Evolutionary conservation across 2,888 invertebrate species (phyloP).

Genomic region (Brassicogethes aeneus): DNA sequence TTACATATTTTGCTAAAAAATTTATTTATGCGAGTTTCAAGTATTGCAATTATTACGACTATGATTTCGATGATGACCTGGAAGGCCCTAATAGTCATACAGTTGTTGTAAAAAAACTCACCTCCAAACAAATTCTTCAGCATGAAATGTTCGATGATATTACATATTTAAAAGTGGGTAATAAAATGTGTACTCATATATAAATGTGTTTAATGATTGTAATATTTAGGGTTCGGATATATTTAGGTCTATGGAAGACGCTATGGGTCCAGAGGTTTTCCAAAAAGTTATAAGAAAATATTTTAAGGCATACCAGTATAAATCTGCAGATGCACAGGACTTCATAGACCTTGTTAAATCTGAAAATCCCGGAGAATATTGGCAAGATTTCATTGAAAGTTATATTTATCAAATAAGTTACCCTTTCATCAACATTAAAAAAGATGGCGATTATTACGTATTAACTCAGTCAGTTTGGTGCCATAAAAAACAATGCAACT

Average conservation of each 20-base stretch:
- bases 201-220: too few relatives aligned
- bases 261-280: constrained; percentile 63
- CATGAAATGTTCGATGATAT: too few relatives aligned
- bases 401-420: constrained; percentile 82
- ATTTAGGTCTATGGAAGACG: constrained; percentile 74
- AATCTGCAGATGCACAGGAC: constrained; percentile 69
- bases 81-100: too few relatives aligned
- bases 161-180: too few relatives aligned
- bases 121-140: too few relatives aligned
- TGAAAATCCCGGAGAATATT: constrained; percentile 42
- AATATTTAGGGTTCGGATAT: constrained; percentile 69
- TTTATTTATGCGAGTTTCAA: too few relatives aligned
- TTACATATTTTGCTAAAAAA: constrained; percentile 23
- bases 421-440: constrained; percentile 58
- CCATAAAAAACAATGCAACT: too few relatives aligned
- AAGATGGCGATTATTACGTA: constrained; percentile 39
- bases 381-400: constrained; percentile 60
- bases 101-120: too few relatives aligned
- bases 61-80: too few relatives aligned
- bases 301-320: constrained; percentile 54
- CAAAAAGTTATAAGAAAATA: constrained; percentile 60
- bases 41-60: too few relatives aligned
- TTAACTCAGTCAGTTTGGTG: constrained; percentile 65
- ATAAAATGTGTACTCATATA: too few relatives aligned
- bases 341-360: constrained; percentile 56